Conservation (phyloP, 2,888 invertebrate species). For the Macrophya annulata region DNA sequence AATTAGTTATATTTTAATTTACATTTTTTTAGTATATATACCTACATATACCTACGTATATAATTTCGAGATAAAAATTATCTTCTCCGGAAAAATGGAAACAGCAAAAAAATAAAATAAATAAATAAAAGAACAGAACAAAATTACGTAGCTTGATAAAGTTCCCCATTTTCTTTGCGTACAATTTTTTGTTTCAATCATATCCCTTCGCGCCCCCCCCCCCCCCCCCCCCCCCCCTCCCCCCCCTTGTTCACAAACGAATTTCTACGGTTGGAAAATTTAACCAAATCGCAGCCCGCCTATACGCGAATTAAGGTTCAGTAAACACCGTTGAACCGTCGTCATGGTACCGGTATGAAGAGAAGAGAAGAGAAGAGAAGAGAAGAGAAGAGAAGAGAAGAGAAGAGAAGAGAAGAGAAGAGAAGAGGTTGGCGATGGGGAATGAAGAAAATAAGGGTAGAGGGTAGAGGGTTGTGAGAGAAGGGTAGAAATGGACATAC, state of each 20-base stretch:
- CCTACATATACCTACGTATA: too few relatives aligned
- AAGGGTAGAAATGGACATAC: constrained; percentile 17
- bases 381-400: too few relatives aligned
- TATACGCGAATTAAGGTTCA: constrained; percentile 7
- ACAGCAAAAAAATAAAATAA: neutral
- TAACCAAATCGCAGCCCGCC: neutral
- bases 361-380: neutral
- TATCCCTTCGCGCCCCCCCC: neutral
- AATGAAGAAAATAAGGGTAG: constrained; percentile 17
- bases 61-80: neutral
- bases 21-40: neutral
- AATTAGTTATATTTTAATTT: neutral
- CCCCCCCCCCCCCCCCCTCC: too few relatives aligned
- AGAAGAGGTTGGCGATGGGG: neutral
- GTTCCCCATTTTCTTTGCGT: neutral
- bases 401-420: too few relatives aligned
- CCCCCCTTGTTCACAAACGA: neutral
- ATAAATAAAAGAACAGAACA: neutral
- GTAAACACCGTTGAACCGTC: constrained; percentile 24
- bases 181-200: neutral
- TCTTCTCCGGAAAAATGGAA: neutral
- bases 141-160: neutral
- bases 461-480: neutral
- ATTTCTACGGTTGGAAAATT: neutral
- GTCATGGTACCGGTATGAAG: neutral